These are phyloP conservation scores for Stenotaenia linearis DNA, from an alignment of 2,888 invertebrate genomes.

Conservation along the genomic window DNA sequence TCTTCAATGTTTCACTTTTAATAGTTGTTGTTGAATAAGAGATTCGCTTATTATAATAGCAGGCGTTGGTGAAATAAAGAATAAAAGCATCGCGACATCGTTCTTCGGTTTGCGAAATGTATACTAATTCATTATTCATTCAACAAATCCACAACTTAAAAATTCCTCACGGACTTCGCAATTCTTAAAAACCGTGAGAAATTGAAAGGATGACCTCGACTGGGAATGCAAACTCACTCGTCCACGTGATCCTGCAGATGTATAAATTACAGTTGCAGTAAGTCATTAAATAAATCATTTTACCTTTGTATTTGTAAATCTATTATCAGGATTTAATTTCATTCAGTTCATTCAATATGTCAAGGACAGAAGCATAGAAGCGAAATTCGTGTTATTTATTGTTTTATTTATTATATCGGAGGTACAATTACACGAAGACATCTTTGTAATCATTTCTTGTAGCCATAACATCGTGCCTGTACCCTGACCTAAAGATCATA, in stretches of 20 bases:
- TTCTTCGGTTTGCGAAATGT: neutral
- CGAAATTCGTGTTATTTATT: no score
- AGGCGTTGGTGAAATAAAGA: neutral
- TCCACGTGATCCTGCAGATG: neutral
- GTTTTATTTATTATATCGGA: no score
- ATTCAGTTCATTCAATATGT: no score
- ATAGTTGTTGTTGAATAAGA: neutral
- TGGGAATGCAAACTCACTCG: neutral
- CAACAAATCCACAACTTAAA: neutral
- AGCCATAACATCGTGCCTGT: neutral
- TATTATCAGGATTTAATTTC: no score
- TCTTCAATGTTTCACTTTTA: neutral
- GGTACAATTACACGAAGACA: no score
- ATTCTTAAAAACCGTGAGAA: neutral
- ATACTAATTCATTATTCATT: slow-evolving; percentile 6
- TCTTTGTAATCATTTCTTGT: neutral
- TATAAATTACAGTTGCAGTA: neutral
- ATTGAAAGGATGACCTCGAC: neutral
- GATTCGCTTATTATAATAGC: neutral
- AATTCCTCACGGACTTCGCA: neutral
- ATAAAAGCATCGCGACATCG: neutral
- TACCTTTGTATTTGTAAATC: neutral
- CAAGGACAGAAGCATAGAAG: no score
- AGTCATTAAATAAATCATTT: neutral
- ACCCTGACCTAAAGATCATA: no score